Percentiles rank a stretch among this genome's conserved stretches.
Conservation (phyloP, 2,113 vertebrate genomes). For the Lophura nycthemera region DNA sequence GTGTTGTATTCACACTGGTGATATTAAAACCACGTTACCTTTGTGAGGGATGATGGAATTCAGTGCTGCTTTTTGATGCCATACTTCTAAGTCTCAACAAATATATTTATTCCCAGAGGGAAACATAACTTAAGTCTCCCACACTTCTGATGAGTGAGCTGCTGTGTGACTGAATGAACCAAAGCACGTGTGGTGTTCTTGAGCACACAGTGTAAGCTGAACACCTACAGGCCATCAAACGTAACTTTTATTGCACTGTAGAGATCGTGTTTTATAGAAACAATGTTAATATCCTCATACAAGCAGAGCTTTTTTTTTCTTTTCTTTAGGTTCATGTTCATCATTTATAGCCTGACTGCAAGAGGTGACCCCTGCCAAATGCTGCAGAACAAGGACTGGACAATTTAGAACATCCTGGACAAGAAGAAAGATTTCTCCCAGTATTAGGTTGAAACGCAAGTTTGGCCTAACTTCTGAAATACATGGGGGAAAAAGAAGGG, state of each 20-base stretch:
- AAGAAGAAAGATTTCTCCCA: background rate
- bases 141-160: background rate
- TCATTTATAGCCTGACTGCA: background rate
- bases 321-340: background rate
- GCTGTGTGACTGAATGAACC: background rate
- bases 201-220: background rate
- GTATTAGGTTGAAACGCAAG: background rate
- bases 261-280: background rate
- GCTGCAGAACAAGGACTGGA: background rate
- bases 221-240: background rate
- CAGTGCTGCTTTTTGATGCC: background rate
- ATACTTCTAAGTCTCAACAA: background rate
- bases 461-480: conserved; percentile 18
- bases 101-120: background rate
- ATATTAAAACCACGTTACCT: background rate
- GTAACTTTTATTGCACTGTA: background rate
- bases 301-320: background rate
- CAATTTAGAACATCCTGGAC: background rate
- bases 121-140: background rate
- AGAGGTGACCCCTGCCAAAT: background rate
- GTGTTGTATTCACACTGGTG: background rate
- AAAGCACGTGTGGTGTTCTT: background rate
- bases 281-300: background rate
- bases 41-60: background rate
- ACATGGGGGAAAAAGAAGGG: background rate